Base-by-base conservation (phyloP, 2,113 vertebrate species). In the Pterophyllum scalare region DNA sequence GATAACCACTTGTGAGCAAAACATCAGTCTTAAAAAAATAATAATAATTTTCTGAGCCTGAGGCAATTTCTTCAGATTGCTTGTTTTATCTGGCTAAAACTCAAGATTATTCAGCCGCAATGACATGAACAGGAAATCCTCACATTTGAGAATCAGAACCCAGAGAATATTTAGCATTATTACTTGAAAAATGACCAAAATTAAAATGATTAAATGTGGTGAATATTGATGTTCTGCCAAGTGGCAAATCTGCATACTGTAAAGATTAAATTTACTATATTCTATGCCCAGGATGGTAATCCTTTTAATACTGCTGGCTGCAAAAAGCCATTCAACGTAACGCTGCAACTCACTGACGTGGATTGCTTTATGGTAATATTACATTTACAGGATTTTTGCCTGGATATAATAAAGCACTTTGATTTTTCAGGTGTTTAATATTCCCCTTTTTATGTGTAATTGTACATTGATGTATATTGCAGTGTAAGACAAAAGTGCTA, bases 1-100 rank as follows among this genome's bases (percentile, higher is more conserved):
- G 58, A 28, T 46, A 26, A 83, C 75, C 15, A 38, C 19, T 75
- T 8, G 4, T 83, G 77, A 59, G 2, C 19, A 31, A 60, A 81
- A 43, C 19, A 5, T 76, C 7, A 75, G 3, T 20, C 59, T 38
- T 54, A 26, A 67, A 67, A 72, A 70, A 35, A 4, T 8, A 12
- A 15, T 1, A 46, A 12, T 1, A 46, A 12, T 59, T 72, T 31
- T 17, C 31, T 28, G 31, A 54, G 61, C 13, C 12, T 33, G 75
- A 82, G 43, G 57, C 28, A 4, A 80, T 11, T 56, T 33, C 4
- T 61, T 80, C 24, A 35, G 19, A 59, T 78, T 33, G 8, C 33
- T 52, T 70, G 14, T 84, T 77, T 88, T 81, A 14, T 74, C 15
- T 35, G 24, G 38, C n/a, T 26, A n/a, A 59, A 38, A n/a, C 40